Conservation (phyloP, 2,113 vertebrate genomes). For the Ginglymostoma cirratum region DNA sequence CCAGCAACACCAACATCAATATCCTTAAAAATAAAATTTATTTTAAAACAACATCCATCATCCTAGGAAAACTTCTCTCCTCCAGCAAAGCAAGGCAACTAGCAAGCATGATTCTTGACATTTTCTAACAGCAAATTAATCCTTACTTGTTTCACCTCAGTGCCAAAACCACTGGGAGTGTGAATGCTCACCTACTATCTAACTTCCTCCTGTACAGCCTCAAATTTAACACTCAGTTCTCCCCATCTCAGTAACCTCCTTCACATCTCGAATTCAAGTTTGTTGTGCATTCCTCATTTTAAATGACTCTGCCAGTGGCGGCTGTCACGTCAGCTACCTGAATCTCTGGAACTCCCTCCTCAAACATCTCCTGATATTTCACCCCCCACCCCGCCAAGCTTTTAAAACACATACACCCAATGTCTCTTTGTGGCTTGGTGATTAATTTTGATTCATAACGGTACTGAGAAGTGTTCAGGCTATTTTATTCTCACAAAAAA, state of each 20-base stretch:
- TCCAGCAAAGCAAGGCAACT: neutral
- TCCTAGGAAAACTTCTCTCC: neutral
- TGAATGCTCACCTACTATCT: neutral
- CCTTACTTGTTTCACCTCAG: neutral
- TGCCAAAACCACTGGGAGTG: neutral
- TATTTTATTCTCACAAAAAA: too few species aligned
- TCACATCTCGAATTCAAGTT: too few species aligned
- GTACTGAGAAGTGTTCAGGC: too few species aligned
- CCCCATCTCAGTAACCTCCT: too few species aligned
- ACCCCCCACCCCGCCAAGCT: neutral
- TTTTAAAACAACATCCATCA: neutral
- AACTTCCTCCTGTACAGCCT: neutral
- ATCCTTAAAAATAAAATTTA: neutral
- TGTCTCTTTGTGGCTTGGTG: neutral
- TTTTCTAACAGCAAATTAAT: neutral
- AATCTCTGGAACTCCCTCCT: too few species aligned
- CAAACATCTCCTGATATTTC: too few species aligned
- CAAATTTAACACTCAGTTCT: neutral
- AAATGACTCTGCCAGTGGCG: neutral
- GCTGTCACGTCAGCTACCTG: neutral
- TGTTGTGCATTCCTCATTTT: too few species aligned
- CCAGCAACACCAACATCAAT: neutral
- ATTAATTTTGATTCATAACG: neutral
- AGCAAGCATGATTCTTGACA: neutral
- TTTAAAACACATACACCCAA: neutral